Evolutionary conservation across 2,113 vertebrate genomes (phyloP), one percentile per base, ranked within the genome.

Genomic region (Takifugu bimaculatus): DNA sequence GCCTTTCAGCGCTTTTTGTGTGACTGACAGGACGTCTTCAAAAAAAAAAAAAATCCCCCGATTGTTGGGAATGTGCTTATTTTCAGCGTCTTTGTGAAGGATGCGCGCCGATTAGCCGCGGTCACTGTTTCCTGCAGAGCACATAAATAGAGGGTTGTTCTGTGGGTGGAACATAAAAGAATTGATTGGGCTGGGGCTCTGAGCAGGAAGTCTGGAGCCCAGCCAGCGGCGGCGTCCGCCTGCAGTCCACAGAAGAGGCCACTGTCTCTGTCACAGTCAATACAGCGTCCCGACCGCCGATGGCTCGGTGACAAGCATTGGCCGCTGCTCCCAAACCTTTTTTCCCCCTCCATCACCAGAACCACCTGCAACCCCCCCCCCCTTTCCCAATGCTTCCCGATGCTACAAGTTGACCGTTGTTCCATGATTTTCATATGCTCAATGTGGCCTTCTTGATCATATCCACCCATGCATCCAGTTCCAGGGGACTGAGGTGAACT

Each of bases 141-240:
- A 58, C 77, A 85, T 78, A 86, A 67, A 85, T 69, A 66, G 75
- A 78, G 73, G 75, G 50, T 87, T 85, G 81, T 87, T 87, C 77
- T 72, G 68, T 70, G 76, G 67, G 61, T 63, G 65, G 75, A 62
- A 0, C 78, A 83, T 86, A 71, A 86, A 86, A 83, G 81, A 79
- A 78, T 78, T 85, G 86, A 87, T 88, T 88, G 86, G 78, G 65
- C 78, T 84, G 82, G 75, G 85, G 62, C 78, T 81, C 65, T 70
- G 82, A 84, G 83, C 82, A 83, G 86, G 84, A 87, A 87, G 83
- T 82, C 55, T 85, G 87, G 86, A 82, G 66, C 28, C 2, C 4
- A 57, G 83, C 87, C 88, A 89, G 80, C 63, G 57, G 60, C 75
- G 25, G 81, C 75, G 82, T 83, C 83, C 72, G 75, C 78, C 74